Conservation (phyloP, 2,888 invertebrate genomes). For the Diarsia rubi region DNA sequence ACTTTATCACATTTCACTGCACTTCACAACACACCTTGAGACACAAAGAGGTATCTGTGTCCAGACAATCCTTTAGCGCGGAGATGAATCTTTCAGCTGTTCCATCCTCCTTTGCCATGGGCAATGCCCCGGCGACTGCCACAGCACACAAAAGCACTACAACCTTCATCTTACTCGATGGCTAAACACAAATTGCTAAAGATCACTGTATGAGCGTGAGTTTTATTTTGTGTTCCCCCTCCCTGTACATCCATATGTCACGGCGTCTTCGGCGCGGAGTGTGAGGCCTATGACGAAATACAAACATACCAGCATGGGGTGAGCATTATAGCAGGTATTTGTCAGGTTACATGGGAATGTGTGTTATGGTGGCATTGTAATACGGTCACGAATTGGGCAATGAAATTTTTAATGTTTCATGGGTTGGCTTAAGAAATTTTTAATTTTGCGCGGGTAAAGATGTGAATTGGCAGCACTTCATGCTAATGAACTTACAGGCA, state of each 20-base stretch:
- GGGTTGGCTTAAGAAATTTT: background rate
- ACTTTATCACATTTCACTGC: slow-evolving; percentile 70
- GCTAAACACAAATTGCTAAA: slow-evolving; percentile 86
- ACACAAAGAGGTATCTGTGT: slow-evolving; percentile 93
- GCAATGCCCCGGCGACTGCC: slow-evolving; percentile 81
- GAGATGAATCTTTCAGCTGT: slow-evolving; percentile 83
- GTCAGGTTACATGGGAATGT: slow-evolving; percentile 76
- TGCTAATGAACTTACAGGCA: background rate
- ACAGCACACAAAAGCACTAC: slow-evolving; percentile 80
- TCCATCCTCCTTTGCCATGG: slow-evolving; percentile 84
- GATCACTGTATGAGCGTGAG: slow-evolving; percentile 79
- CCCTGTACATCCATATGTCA: slow-evolving; percentile 84
- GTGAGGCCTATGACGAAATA: slow-evolving; percentile 79
- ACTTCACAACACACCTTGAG: slow-evolving; percentile 93
- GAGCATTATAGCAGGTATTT: slow-evolving; percentile 80
- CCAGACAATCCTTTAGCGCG: slow-evolving; percentile 92
- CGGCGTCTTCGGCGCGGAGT: slow-evolving; percentile 66
- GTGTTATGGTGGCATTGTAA: slow-evolving; percentile 71
- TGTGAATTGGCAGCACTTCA: background rate
- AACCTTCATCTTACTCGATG: slow-evolving; percentile 84
- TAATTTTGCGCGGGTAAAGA: slow-evolving; percentile 22
- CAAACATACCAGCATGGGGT: slow-evolving; percentile 70
- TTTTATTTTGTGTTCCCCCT: slow-evolving; percentile 88
- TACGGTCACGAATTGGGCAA: slow-evolving; percentile 59
- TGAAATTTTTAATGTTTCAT: slow-evolving; percentile 19